Base-by-base conservation (phyloP, 2,113 vertebrate species). In the Hymenochirus boettgeri region DNA sequence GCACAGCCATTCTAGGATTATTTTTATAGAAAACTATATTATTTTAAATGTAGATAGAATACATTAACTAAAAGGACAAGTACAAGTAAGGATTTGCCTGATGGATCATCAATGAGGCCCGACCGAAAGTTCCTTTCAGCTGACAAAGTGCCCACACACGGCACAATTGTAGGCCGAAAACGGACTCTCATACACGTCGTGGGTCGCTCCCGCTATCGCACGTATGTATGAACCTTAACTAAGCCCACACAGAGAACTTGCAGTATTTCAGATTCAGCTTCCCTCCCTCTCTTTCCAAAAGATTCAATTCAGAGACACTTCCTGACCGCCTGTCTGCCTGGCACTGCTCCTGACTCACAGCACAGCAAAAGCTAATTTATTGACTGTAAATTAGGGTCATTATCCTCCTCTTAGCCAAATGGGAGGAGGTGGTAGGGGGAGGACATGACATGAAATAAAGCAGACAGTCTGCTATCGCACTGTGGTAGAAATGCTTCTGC, bases 191-290 rank as follows among this genome's bases (percentile, higher is more conserved):
- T n/a, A n/a, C n/a, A n/a, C n/a, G n/a, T n/a, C n/a, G n/a, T n/a
- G n/a, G n/a, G n/a, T n/a, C n/a, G n/a, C n/a, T n/a, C n/a, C n/a
- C n/a, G n/a, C n/a, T n/a, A n/a, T n/a, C n/a, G n/a, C n/a, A n/a
- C n/a, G n/a, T n/a, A n/a, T n/a, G n/a, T n/a, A n/a, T n/a, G n/a
- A n/a, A n/a, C n/a, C 33, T 13, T 35, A 13, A 13, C 33, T 59
- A 33, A 26, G 11, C 64, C 56, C 55, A 51, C 27, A 58, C 45
- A 66, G 81, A 71, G 78, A 79, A 82, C 79, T 71, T 79, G 82
- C 71, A 66, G 74, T 62, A 39, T 55, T 27, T 1, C 39, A 60
- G 60, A 0, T 65, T 10, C 1, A 24, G 2, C 45, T 35, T 31
- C 60, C 33, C 54, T 12, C 0, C 0, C 29, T 50, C 19, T 31